Evolutionary conservation across 2,797 vertebrate species (phyloP).

Genomic region (Apodemus agrarius): DNA sequence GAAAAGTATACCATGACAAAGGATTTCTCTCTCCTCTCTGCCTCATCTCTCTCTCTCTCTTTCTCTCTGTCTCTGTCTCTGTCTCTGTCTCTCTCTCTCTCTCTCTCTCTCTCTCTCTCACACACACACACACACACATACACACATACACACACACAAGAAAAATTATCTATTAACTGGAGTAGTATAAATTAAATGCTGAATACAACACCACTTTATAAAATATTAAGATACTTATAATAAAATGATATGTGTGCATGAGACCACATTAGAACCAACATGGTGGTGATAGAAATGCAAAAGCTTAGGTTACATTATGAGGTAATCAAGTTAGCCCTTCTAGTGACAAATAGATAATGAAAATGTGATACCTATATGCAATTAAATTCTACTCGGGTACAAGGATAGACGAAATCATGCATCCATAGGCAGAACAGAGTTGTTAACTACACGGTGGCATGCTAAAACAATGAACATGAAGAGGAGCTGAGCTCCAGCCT

Average conservation of each 20-base stretch:
- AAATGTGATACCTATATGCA: background rate
- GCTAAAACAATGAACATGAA: conserved; percentile 80
- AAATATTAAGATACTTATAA: background rate
- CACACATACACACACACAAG: too few species aligned
- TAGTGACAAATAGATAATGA: background rate
- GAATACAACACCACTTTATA: background rate
- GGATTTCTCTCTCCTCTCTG: too few species aligned
- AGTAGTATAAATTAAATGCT: background rate
- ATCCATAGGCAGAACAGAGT: conserved; percentile 65
- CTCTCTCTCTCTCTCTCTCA: background rate
- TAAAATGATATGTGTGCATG: background rate
- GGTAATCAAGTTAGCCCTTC: background rate
- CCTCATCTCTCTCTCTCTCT: too few species aligned
- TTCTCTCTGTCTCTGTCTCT: too few species aligned
- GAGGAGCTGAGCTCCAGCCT: conserved; percentile 72
- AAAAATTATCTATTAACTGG: background rate
- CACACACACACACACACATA: background rate
- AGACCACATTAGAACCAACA: background rate
- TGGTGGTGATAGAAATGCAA: background rate
- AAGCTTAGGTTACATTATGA: too few species aligned
- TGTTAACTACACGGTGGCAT: conserved; percentile 77
- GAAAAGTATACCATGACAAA: background rate
- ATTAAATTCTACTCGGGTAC: background rate
- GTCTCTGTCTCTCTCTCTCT: too few species aligned
- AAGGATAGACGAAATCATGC: background rate